Percentiles rank a stretch among this genome's conserved stretches.
Evolutionary conservation across 1,140 invertebrate genomes (phyloP).

Genomic region (Ceratina calcarata): DNA sequence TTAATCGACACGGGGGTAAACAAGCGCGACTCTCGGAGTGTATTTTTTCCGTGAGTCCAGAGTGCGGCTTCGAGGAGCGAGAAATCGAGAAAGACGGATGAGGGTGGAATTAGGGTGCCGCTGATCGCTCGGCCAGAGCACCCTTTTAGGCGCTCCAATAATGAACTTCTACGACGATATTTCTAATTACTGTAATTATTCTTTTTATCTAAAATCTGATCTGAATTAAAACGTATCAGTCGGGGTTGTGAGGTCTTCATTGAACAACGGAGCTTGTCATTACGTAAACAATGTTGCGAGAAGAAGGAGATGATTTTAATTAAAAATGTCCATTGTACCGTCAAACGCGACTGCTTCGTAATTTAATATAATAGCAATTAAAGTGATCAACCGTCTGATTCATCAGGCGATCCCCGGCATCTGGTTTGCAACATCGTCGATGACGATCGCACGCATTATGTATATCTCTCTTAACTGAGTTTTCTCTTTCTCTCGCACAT

Average conservation of each 20-base stretch:
- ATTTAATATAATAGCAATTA: conserved; percentile 44
- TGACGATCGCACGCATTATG: not conserved
- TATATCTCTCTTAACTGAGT: too few species aligned
- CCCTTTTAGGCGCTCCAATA: not conserved
- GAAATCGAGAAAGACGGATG: conserved; percentile 57
- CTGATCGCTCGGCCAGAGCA: not conserved
- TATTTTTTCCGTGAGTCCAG: conserved; percentile 28
- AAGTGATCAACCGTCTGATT: conserved; percentile 45
- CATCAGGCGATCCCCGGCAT: conserved; percentile 30
- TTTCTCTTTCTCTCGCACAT: not conserved
- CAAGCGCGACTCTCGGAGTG: conserved; percentile 1
- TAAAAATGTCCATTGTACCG: conserved; percentile 39
- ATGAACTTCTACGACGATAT: not conserved
- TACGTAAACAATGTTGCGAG: conserved; percentile 27
- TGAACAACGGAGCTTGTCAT: conserved; percentile 18
- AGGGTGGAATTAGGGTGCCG: conserved; percentile 36
- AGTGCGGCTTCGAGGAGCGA: conserved; percentile 6
- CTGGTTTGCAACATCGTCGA: not conserved
- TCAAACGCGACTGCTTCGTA: conserved; percentile 16
- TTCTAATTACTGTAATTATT: not conserved
- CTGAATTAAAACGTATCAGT: not conserved
- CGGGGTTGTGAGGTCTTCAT: conserved; percentile 32
- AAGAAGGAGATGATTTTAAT: conserved; percentile 5
- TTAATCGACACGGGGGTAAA: conserved; percentile 39
- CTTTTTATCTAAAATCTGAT: not conserved